Evolutionary conservation across 2,888 invertebrate genomes (phyloP), one percentile per base, ranked within the genome.

Genomic region (Timema podura): DNA sequence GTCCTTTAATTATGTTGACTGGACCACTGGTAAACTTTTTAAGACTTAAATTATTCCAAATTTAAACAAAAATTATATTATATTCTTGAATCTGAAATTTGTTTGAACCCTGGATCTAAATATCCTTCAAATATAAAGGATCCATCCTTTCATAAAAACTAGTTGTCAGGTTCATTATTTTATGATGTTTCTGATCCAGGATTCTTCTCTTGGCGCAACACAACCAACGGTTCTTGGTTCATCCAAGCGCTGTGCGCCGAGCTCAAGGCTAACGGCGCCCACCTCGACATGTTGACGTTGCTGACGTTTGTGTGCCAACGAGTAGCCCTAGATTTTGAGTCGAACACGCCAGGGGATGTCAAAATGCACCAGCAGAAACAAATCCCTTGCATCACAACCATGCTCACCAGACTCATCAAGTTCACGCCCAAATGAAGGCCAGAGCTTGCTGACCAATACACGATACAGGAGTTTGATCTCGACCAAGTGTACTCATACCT

Each of bases 191-290:
- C 30, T 30, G 30, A 30, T 30, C 30, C 77, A 91, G 93, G 96
- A 68, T 95, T 89, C 80, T 97, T 90, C 82, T 96, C 96, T 0
- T 97, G 96, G 97, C 88, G 97, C 68, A 97, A 96, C 79, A 93
- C 95, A 48, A 92, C 91, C 46, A 89, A 92, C 74, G 97, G 97
- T 1, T 96, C 97, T 0, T 98, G 97, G 97, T 98, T 96, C 79
- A 91, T 98, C 83, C 97, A 97, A 82, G 91, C 96, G 0, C 83
- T 98, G 47, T 93, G 93, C 78, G 86, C 89, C 49, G 93, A 95
- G 77, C 80, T 97, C 66, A 87, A 88, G 70, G 87, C 87, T 74
- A 87, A 90, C 78, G 92, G 90, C 9, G 85, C 85, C 74, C 87
- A 89, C 51, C 86, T 89, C 77, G 96, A 98, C 79, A 84, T 98